These are phyloP conservation scores for Chouioia cunea DNA, from an alignment of 2,888 invertebrate species.

Conservation along the genomic window DNA sequence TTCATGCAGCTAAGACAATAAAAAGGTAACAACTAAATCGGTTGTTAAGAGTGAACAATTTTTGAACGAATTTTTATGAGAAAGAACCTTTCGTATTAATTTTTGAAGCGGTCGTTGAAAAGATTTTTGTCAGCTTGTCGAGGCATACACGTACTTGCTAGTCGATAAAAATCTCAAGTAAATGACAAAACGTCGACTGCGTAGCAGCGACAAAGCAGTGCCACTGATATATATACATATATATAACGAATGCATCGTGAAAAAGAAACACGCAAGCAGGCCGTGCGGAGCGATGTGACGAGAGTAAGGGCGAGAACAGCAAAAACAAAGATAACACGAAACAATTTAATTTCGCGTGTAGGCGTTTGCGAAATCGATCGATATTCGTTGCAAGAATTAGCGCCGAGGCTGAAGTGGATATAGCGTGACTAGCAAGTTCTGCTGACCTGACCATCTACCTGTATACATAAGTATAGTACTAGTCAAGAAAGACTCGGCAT, in stretches of 20 bases:
- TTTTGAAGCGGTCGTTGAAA: constrained; percentile 11
- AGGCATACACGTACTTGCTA: no score
- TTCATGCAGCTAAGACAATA: no score
- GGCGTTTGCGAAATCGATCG: constrained; percentile 3
- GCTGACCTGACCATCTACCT: no score
- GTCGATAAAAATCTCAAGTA: no score
- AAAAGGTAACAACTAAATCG: not conserved
- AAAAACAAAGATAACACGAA: not conserved
- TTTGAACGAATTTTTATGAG: not conserved
- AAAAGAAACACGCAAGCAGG: not conserved
- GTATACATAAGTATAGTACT: no score
- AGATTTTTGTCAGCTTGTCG: not conserved
- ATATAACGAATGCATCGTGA: no score
- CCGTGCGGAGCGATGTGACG: no score
- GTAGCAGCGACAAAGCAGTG: not conserved
- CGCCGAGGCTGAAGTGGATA: constrained; percentile 2
- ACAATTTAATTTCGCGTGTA: constrained; percentile 16
- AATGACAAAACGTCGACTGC: not conserved
- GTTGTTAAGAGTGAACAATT: not conserved
- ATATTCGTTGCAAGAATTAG: not conserved
- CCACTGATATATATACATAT: not conserved
- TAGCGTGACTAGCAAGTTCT: not conserved
- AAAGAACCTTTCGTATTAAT: not conserved
- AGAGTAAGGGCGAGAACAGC: no score
- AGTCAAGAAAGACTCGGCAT: no score